phyloP scores from a whole-genome alignment of 2,113 vertebrate species.

The Phodopus roborovskii region DNA sequence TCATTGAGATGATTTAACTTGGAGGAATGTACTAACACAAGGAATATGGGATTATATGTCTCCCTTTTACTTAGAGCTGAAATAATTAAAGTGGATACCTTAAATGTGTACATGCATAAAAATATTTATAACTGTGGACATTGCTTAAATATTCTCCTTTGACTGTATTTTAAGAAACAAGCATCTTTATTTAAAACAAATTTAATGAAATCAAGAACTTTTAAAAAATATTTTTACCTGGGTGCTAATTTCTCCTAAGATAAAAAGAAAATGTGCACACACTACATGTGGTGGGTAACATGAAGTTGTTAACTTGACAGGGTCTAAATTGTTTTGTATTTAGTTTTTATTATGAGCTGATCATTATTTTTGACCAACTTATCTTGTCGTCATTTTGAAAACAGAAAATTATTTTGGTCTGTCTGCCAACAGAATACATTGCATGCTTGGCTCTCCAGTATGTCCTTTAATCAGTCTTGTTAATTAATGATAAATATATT shows the following conservation, averaged over 20 bases:
- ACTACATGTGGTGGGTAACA: too few relatives aligned
- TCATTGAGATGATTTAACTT: background rate
- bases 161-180: background rate
- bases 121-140: background rate
- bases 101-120: background rate
- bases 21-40: background rate
- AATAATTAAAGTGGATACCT: background rate
- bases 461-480: conserved; percentile 41
- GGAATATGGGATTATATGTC: background rate
- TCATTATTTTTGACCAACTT: background rate
- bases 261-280: background rate
- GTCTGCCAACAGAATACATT: background rate
- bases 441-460: background rate
- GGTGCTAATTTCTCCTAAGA: background rate
- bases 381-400: background rate
- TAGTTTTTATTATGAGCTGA: background rate
- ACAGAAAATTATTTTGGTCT: background rate
- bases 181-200: background rate
- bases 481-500: conserved; percentile 64
- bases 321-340: background rate
- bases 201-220: background rate
- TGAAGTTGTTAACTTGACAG: background rate
- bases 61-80: background rate
- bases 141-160: background rate
- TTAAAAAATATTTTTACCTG: background rate